Evolutionary conservation across 2,113 vertebrate genomes (phyloP), one percentile per base, ranked within the genome.

Genomic region (Bothrops jararaca): DNA sequence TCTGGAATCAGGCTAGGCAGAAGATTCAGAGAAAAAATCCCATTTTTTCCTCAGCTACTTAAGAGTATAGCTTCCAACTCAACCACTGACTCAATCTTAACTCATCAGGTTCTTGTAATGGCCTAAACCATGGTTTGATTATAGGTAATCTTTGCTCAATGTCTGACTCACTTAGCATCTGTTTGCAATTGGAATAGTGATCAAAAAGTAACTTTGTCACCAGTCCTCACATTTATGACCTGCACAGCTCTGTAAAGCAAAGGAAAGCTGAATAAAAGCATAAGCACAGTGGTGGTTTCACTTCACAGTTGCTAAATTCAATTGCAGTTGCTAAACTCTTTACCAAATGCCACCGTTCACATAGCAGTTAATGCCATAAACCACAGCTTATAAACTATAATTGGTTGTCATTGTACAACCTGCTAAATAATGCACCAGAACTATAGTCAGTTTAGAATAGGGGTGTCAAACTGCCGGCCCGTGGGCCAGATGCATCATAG

Each of bases 11-110:
- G 12, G 60, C 60, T 13, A n/a, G 0, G 1, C 12, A 69, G n/a
- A 20, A 74, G 69, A 39, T 39, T n/a, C 69, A 74, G 69, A 74
- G n/a, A 74, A 74, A 74, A 20, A 15, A 39, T 39, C 6, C 15
- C 29, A 4, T 69, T 1, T 13, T 0, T 2, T 1, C 60, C 13
- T 0, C 69, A 20, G 1, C 15, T 20, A 74, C 1, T 34, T 74
- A 74, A 39, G 64, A 34, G 64, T 74, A n/a, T 74, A 74, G 5
- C 5, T 74, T 74, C 13, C n/a, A 74, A 1, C 5, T 74, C 5
- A 74, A 74, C 15, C n/a, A 18, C 5, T 20, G 69, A 15, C 69
- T 74, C 15, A 74, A n/a, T 74, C 64, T 34, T 74, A 34, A 20
- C 69, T 74, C n/a, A n/a, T 74, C n/a, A 18, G 29, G n/a, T 74